These are phyloP conservation scores for Eupithecia inturbata DNA, from an alignment of 2,888 invertebrate species.

Conservation along the genomic window DNA sequence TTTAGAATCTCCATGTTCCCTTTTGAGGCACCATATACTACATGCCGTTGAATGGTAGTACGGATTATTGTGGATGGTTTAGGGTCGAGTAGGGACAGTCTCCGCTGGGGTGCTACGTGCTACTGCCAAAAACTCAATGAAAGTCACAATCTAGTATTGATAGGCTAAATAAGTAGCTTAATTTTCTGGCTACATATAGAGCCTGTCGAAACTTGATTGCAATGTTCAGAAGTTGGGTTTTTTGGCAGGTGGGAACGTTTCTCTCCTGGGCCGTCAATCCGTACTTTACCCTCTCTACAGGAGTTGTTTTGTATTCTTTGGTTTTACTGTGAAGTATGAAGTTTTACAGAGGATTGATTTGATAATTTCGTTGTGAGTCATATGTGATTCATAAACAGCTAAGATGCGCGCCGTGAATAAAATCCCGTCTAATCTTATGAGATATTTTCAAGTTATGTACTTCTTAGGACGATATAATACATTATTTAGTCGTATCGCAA, in stretches of 20 bases:
- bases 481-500: not conserved
- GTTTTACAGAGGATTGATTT: not conserved
- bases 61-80: not conserved
- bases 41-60: not conserved
- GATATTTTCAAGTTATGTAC: too few species aligned
- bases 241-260: too few species aligned
- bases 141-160: too few species aligned
- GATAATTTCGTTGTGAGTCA: not conserved
- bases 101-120: too few species aligned
- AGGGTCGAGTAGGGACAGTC: not conserved
- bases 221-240: too few species aligned
- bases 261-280: too few species aligned
- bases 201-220: too few species aligned
- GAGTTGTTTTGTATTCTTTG: not conserved
- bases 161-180: too few species aligned
- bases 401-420: not conserved
- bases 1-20: not conserved
- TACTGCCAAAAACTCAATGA: too few species aligned
- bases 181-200: not conserved
- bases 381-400: not conserved
- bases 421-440: not conserved
- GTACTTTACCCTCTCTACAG: not conserved
- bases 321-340: not conserved
- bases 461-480: too few species aligned
- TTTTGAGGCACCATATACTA: not conserved